These are phyloP conservation scores for Pseudomyrmex cubaensis DNA, from an alignment of 1,140 invertebrate genomes.

Conservation along the genomic window DNA sequence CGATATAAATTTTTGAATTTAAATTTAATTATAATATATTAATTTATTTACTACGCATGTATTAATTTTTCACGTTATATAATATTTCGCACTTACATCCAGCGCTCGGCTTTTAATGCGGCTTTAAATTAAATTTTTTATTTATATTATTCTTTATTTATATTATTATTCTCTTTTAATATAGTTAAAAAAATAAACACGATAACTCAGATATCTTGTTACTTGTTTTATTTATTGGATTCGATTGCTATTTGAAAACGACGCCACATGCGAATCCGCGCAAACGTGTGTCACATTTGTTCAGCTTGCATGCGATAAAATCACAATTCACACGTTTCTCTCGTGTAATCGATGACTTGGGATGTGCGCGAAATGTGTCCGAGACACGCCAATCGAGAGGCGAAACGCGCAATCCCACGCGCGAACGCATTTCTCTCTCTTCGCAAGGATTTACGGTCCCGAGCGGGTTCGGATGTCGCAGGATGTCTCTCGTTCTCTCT, in stretches of 20 bases:
- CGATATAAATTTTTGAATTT: too few relatives aligned
- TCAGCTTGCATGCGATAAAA: neutral
- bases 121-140: too few relatives aligned
- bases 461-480: constrained; percentile 68
- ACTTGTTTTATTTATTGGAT: neutral
- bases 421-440: constrained; percentile 53
- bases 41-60: too few relatives aligned
- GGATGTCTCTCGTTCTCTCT: neutral
- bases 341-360: constrained; percentile 2
- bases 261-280: neutral
- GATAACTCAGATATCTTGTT: neutral
- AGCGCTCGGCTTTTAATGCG: too few relatives aligned
- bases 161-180: too few relatives aligned
- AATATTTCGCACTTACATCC: too few relatives aligned
- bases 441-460: constrained; percentile 23
- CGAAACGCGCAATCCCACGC: constrained; percentile 68
- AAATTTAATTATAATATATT: too few relatives aligned
- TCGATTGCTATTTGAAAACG: neutral
- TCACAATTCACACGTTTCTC: constrained; percentile 37
- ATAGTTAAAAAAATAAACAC: too few relatives aligned
- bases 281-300: neutral
- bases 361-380: constrained; percentile 47
- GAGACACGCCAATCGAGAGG: constrained; percentile 53
- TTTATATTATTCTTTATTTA: too few relatives aligned
- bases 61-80: too few relatives aligned